These are phyloP conservation scores for Phasia obesa DNA, from an alignment of 2,888 invertebrate genomes.

Conservation along the genomic window DNA sequence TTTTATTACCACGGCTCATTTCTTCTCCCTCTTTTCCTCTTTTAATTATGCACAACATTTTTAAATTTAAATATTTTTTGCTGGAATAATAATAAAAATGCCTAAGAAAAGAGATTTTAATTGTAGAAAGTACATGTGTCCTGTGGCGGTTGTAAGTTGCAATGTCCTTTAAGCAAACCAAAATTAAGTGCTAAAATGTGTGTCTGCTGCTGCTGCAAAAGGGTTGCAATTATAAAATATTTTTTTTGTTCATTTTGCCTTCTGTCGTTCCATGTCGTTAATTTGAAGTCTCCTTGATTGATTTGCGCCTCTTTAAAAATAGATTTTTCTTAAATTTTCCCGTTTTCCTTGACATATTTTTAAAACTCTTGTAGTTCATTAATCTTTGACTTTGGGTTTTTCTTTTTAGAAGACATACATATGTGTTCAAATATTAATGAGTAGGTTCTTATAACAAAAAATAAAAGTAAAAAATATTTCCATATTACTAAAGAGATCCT, in stretches of 20 bases:
- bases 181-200: not conserved
- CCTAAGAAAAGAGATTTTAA: not conserved
- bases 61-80: constrained; percentile 14
- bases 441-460: not conserved
- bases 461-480: not conserved
- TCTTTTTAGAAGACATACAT: constrained; percentile 10
- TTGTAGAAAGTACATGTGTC: constrained; percentile 3
- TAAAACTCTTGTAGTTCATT: constrained; percentile 32
- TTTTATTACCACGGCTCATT: constrained; percentile 19
- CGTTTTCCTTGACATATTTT: too few species aligned
- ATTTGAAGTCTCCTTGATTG: constrained; percentile 50
- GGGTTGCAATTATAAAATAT: constrained; percentile 53
- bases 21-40: not conserved
- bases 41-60: constrained; percentile 36
- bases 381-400: constrained; percentile 40
- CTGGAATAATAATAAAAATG: constrained; percentile 15
- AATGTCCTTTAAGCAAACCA: not conserved
- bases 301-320: constrained; percentile 39
- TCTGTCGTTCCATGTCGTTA: constrained; percentile 40
- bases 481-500: constrained; percentile 3
- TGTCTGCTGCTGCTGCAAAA: constrained; percentile 45
- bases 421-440: constrained; percentile 45
- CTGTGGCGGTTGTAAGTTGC: constrained; percentile 30
- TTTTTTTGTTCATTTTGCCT: not conserved
- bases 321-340: not conserved